These are phyloP conservation scores for Porites rus DNA, from an alignment of 92 coral and sea anemone species.

Conservation along the genomic window DNA sequence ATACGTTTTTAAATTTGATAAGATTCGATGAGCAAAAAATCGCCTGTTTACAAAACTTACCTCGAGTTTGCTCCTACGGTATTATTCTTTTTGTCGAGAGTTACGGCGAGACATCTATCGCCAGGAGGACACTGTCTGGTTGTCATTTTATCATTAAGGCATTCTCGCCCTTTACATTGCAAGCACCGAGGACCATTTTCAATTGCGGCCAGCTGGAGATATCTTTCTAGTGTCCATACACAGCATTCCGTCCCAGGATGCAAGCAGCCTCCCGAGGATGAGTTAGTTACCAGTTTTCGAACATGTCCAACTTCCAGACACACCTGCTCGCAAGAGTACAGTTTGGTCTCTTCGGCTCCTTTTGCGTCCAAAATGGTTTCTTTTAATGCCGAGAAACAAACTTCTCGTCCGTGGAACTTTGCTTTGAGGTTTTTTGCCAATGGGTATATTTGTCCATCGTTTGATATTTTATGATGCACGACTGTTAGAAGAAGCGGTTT, in stretches of 20 bases:
- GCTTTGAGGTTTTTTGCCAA: slow-evolving; percentile 46
- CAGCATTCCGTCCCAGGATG: slow-evolving; percentile 51
- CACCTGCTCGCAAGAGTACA: slow-evolving; percentile 50
- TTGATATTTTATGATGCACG: slow-evolving; percentile 35
- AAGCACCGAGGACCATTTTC: slow-evolving; percentile 55
- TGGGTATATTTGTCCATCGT: slow-evolving; percentile 40
- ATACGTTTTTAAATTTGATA: too few species aligned
- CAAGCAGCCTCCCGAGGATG: slow-evolving; percentile 69
- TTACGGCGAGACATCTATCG: slow-evolving; percentile 57
- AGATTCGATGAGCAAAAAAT: not conserved
- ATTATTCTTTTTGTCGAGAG: slow-evolving; percentile 31
- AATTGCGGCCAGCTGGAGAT: slow-evolving; percentile 45
- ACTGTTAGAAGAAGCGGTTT: slow-evolving; percentile 11
- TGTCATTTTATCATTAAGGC: slow-evolving; percentile 31
- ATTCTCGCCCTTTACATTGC: slow-evolving; percentile 52
- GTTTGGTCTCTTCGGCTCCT: slow-evolving; percentile 45
- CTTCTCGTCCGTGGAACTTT: slow-evolving; percentile 49
- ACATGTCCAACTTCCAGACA: slow-evolving; percentile 48
- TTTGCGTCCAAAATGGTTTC: slow-evolving; percentile 47
- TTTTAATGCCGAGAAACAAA: slow-evolving; percentile 62
- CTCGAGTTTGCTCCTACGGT: slow-evolving; percentile 17
- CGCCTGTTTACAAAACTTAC: not conserved
- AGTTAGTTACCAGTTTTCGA: slow-evolving; percentile 40
- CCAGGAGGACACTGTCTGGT: slow-evolving; percentile 65
- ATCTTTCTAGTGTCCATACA: slow-evolving; percentile 53